These are phyloP conservation scores for Cotesia chilonis DNA, from an alignment of 1,140 invertebrate genomes.

Conservation along the genomic window DNA sequence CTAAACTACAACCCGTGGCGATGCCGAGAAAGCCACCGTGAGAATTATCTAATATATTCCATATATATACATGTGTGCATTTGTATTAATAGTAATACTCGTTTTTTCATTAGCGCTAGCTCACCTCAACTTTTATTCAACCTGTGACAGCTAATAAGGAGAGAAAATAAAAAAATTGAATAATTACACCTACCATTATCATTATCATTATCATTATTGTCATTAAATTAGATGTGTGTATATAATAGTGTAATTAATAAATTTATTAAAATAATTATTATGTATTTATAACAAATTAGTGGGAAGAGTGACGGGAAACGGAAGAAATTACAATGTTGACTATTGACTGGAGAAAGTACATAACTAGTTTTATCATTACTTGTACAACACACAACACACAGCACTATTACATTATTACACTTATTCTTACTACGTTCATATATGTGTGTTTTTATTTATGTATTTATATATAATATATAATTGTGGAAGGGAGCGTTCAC, in stretches of 20 bases:
- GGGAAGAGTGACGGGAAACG: background rate
- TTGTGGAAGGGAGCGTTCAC: slow-evolving; percentile 25
- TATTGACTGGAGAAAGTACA: slow-evolving; percentile 20
- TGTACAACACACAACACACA: background rate
- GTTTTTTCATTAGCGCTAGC: background rate
- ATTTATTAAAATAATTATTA: too few relatives aligned
- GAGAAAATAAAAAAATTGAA: background rate
- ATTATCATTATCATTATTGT: too few relatives aligned
- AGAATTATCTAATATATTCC: slow-evolving; percentile 35
- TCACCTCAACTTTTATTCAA: background rate
- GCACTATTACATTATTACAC: background rate
- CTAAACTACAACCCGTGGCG: background rate
- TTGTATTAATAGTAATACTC: slow-evolving; percentile 16
- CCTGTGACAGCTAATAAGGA: background rate
- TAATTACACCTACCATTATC: background rate
- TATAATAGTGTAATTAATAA: too few relatives aligned
- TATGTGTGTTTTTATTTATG: too few relatives aligned
- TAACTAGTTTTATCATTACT: slow-evolving; percentile 43
- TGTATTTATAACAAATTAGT: too few relatives aligned
- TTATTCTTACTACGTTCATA: too few relatives aligned
- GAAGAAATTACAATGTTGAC: background rate
- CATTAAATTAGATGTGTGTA: too few relatives aligned
- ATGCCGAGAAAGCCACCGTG: slow-evolving; percentile 32
- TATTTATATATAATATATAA: too few relatives aligned
- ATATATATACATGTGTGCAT: background rate